Conservation (phyloP, 2,113 vertebrate species). For the Carassius auratus region DNA sequence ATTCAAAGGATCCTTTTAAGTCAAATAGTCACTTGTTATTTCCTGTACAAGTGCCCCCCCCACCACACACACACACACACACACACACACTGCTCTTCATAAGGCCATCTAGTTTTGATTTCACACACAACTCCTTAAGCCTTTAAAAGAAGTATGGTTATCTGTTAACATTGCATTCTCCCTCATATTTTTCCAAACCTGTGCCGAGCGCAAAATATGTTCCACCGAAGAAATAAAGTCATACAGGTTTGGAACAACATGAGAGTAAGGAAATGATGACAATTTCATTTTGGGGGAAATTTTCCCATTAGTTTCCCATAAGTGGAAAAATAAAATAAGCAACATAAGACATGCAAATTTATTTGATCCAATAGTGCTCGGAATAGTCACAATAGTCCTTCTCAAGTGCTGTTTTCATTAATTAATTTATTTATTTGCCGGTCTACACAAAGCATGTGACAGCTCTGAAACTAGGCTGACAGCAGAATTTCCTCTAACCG, state of each 20-base stretch:
- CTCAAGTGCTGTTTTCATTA: neutral
- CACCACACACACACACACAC: neutral
- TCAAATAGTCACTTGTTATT: neutral
- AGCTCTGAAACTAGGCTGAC: neutral
- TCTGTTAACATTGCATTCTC: neutral
- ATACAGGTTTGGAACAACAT: too few species aligned
- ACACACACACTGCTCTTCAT: neutral
- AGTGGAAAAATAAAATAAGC: too few species aligned
- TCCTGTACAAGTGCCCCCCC: neutral
- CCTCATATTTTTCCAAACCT: neutral
- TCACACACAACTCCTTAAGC: too few species aligned
- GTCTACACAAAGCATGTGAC: constrained; percentile 29
- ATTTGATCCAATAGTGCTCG: neutral
- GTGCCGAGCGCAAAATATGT: too few species aligned
- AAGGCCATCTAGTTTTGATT: too few species aligned
- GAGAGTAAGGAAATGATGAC: too few species aligned
- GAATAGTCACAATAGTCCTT: neutral
- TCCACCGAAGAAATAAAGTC: too few species aligned
- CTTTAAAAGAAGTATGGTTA: neutral
- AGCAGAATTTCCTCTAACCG: constrained; percentile 32
- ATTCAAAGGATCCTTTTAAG: neutral
- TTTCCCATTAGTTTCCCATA: too few species aligned
- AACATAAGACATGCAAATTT: neutral
- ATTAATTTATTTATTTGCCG: neutral
- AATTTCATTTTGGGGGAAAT: too few species aligned